Evolutionary conservation across 2,113 vertebrate species (phyloP).

Genomic region (Sitta europaea): DNA sequence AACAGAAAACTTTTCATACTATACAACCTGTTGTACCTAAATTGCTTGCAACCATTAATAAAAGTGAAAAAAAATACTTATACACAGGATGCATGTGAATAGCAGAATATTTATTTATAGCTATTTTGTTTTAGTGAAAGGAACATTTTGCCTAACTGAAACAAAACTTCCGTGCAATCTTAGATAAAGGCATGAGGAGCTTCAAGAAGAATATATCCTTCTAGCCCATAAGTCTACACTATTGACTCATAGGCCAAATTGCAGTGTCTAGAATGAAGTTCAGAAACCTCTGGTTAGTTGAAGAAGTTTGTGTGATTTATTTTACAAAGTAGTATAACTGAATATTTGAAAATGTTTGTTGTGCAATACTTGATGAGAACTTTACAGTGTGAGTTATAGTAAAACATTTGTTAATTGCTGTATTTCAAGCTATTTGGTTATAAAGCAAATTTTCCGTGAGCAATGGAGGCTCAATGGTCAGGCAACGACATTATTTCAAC

Average conservation of each 20-base stretch:
- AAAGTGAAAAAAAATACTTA: not conserved
- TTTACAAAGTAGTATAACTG: not conserved
- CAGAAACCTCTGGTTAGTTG: not conserved
- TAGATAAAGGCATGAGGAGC: not conserved
- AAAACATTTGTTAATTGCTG: not conserved
- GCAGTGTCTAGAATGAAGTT: not conserved
- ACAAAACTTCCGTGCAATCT: not conserved
- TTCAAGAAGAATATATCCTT: not conserved
- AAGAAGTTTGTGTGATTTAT: not conserved
- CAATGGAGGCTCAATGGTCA: not conserved
- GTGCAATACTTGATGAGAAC: not conserved
- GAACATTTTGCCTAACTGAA: not conserved
- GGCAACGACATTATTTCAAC: not conserved
- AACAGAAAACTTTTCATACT: not conserved
- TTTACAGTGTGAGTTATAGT: not conserved
- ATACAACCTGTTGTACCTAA: not conserved
- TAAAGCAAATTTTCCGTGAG: not conserved
- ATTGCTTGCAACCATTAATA: not conserved
- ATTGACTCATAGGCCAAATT: not conserved
- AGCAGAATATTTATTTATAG: not conserved
- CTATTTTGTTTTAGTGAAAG: not conserved
- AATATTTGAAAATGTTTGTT: not conserved
- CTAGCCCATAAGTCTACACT: not conserved
- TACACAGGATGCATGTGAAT: not conserved
- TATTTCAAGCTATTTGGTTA: not conserved